Evolutionary conservation across 1,140 invertebrate genomes (phyloP).

Genomic region (Drosophila hydei): DNA sequence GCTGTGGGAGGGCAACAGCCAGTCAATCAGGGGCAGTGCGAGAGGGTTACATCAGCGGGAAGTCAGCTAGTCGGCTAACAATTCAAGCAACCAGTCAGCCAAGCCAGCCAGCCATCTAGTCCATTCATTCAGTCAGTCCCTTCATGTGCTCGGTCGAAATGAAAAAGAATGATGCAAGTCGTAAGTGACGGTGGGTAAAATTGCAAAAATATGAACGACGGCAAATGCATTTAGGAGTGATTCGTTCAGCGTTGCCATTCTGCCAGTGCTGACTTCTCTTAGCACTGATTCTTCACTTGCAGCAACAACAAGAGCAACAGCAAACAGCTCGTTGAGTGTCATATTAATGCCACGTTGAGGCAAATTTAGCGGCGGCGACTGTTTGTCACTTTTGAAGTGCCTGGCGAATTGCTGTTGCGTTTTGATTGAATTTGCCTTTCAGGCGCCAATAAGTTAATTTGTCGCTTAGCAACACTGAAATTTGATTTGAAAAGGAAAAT

Average conservation of each 20-base stretch:
- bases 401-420: constrained; percentile 9
- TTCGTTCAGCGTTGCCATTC: constrained; percentile 12
- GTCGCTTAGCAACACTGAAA: constrained; percentile 26
- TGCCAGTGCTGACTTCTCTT: background rate
- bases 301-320: background rate
- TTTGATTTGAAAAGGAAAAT: constrained; percentile 31
- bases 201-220: constrained; percentile 38
- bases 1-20: background rate
- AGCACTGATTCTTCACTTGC: background rate
- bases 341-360: constrained; percentile 26
- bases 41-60: constrained; percentile 13
- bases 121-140: constrained; percentile 52
- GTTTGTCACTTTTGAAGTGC: constrained; percentile 19
- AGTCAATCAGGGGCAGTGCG: constrained; percentile 30
- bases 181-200: constrained; percentile 37
- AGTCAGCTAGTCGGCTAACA: constrained; percentile 31
- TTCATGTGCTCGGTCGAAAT: constrained; percentile 47
- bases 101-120: constrained; percentile 19
- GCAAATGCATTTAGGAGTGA: constrained; percentile 37
- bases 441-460: constrained; percentile 53
- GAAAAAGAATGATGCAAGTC: constrained; percentile 60
- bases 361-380: constrained; percentile 4
- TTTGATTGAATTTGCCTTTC: constrained; percentile 39
- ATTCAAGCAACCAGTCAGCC: constrained; percentile 8
- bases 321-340: constrained; percentile 19